Conservation (phyloP, 2,113 vertebrate genomes). For the Oreochromis spilurus region DNA sequence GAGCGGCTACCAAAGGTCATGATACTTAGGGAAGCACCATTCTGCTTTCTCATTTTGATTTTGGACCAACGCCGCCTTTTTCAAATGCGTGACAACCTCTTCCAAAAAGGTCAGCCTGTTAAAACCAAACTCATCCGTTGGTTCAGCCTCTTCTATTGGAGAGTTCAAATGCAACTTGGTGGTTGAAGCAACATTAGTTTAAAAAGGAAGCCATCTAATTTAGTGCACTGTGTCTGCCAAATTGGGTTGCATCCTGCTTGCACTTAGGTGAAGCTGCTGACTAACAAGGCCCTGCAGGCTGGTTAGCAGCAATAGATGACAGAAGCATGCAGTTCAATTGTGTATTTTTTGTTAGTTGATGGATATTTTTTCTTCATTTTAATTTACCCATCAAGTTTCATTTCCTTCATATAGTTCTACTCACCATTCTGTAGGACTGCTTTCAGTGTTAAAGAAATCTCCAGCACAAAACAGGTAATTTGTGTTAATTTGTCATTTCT, state of each 20-base stretch:
- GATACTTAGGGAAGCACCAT: conserved; percentile 29
- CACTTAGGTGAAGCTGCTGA: conserved; percentile 23
- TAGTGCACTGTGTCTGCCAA: conserved; percentile 2
- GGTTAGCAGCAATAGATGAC: not conserved
- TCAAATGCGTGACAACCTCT: conserved; percentile 47
- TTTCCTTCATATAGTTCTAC: not conserved
- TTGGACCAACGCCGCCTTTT: conserved; percentile 28
- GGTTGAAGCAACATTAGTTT: not conserved
- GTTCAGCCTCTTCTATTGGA: not conserved
- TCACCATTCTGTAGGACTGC: not conserved
- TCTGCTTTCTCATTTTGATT: conserved; percentile 54
- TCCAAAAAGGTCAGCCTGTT: conserved; percentile 39
- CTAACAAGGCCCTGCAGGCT: conserved; percentile 37
- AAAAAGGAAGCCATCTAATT: not conserved
- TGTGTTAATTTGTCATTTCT: not conserved
- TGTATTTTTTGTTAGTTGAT: not conserved
- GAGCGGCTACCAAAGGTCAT: conserved; percentile 62
- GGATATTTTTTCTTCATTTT: not conserved
- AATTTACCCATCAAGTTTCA: not conserved
- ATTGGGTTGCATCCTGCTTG: conserved; percentile 37
- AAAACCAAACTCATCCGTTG: conserved; percentile 39
- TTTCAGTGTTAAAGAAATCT: not conserved
- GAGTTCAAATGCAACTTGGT: conserved; percentile 25
- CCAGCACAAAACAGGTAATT: not conserved
- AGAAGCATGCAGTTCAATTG: conserved; percentile 2